phyloP scores from a whole-genome alignment of 2,888 invertebrate species.

The Drosophila gaucha region DNA sequence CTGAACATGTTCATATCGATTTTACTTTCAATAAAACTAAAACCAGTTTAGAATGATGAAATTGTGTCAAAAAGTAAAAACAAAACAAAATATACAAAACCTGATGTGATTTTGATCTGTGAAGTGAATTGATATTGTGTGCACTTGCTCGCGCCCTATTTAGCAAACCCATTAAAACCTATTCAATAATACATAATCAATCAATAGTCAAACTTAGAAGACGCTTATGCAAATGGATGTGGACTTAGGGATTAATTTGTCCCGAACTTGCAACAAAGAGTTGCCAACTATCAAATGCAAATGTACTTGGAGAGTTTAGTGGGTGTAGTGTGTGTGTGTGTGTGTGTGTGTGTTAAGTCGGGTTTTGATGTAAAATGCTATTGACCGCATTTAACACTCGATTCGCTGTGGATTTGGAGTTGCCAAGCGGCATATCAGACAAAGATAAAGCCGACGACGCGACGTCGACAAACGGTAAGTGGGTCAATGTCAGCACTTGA shows the following conservation, averaged over 20 bases:
- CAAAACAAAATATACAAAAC: background rate
- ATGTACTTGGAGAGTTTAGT: conserved; percentile 9
- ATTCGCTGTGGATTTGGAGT: conserved; percentile 28
- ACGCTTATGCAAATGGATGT: conserved; percentile 21
- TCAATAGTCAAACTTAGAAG: conserved; percentile 7
- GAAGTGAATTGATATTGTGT: background rate
- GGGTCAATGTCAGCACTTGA: conserved; percentile 81
- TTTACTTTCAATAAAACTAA: conserved; percentile 5
- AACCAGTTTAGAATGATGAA: conserved; percentile 5
- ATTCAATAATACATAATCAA: background rate
- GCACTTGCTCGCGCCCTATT: background rate
- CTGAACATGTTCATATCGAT: background rate
- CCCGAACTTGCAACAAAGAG: background rate
- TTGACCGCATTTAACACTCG: conserved; percentile 72
- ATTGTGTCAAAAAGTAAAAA: conserved; percentile 1
- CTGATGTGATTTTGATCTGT: background rate
- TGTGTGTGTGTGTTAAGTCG: conserved; percentile 27
- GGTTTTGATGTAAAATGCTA: conserved; percentile 51
- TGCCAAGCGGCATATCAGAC: conserved; percentile 57
- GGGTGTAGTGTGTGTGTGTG: conserved; percentile 1
- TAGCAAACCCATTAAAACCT: no score
- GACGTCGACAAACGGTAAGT: conserved; percentile 64
- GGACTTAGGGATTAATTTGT: background rate
- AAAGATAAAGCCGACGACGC: conserved; percentile 44
- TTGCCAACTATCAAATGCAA: background rate